A percentile compares a stretch with the other conserved stretches of the same genome.
Evolutionary conservation across 2,888 invertebrate genomes (phyloP).

Genomic region (Troglohyphantes excavatus): DNA sequence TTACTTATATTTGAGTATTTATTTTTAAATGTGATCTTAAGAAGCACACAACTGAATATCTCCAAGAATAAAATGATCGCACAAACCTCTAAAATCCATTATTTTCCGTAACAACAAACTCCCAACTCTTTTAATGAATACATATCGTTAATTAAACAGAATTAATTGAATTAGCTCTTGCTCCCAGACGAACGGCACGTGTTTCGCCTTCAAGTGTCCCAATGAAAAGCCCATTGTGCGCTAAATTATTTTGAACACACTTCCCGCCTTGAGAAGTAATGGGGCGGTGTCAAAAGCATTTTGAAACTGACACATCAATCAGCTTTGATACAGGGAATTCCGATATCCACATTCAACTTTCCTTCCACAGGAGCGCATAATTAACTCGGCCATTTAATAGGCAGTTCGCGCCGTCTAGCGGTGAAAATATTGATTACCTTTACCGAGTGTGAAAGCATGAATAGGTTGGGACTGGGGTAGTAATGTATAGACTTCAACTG

Average conservation of each 20-base stretch:
- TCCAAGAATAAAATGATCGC: too few relatives aligned
- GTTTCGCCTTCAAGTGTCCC: background rate
- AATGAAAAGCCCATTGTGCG: background rate
- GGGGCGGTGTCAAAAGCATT: slow-evolving; percentile 20
- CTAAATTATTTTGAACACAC: background rate
- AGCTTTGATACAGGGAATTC: slow-evolving; percentile 25
- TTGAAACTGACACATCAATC: slow-evolving; percentile 14
- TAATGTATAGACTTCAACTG: too few relatives aligned
- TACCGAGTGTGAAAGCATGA: slow-evolving; percentile 7
- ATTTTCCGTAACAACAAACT: too few relatives aligned
- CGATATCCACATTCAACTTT: slow-evolving; percentile 23
- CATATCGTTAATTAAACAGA: background rate
- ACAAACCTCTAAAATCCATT: too few relatives aligned
- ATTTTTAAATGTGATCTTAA: too few relatives aligned
- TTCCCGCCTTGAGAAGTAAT: background rate
- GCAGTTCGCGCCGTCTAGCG: slow-evolving; percentile 10
- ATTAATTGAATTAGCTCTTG: background rate
- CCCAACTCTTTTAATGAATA: background rate
- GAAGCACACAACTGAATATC: too few relatives aligned
- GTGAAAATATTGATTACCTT: slow-evolving; percentile 17
- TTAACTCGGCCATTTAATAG: slow-evolving; percentile 17
- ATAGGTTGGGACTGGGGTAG: too few relatives aligned
- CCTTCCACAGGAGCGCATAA: background rate
- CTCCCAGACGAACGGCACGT: background rate
- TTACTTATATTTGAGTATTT: too few relatives aligned